Percentiles rank a stretch among this genome's conserved stretches.
Evolutionary conservation across 1,140 invertebrate species (phyloP).

Genomic region (Euwallacea similis): DNA sequence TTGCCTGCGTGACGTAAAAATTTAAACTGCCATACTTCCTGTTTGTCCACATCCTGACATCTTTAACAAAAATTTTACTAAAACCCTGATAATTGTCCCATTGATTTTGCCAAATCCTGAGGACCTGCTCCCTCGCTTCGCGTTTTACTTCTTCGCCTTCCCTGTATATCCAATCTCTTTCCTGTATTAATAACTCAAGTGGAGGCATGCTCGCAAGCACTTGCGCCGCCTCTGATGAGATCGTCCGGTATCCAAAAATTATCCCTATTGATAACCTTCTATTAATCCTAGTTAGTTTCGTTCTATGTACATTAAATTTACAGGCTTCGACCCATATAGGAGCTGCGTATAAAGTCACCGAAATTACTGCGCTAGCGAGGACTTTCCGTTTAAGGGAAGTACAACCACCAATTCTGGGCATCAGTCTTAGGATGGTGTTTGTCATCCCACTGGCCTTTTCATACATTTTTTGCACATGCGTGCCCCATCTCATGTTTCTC

Average conservation of each 20-base stretch:
- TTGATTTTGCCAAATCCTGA: too few species aligned
- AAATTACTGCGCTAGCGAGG: background rate
- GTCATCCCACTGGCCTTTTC: background rate
- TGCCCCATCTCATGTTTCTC: background rate
- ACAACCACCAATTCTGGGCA: slow-evolving; percentile 7
- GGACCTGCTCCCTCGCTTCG: too few species aligned
- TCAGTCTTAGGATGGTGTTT: background rate
- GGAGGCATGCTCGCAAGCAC: slow-evolving; percentile 21
- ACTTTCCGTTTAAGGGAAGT: background rate
- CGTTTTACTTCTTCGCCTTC: too few species aligned
- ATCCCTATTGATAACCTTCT: slow-evolving; percentile 6
- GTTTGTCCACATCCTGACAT: too few species aligned
- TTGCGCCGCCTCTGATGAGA: slow-evolving; percentile 14
- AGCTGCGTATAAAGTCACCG: slow-evolving; percentile 11
- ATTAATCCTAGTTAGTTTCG: background rate
- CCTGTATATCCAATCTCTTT: too few species aligned
- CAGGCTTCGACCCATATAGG: slow-evolving; percentile 3
- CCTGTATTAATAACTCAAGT: too few species aligned
- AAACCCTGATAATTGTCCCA: too few species aligned
- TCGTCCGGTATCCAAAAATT: slow-evolving; percentile 19
- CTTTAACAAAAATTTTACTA: too few species aligned
- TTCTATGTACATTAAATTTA: background rate
- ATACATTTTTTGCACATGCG: background rate
- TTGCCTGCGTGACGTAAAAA: too few species aligned
- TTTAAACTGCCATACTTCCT: too few species aligned